Base-by-base conservation (phyloP, 1,140 invertebrate genomes). In the Sitophilus oryzae region DNA sequence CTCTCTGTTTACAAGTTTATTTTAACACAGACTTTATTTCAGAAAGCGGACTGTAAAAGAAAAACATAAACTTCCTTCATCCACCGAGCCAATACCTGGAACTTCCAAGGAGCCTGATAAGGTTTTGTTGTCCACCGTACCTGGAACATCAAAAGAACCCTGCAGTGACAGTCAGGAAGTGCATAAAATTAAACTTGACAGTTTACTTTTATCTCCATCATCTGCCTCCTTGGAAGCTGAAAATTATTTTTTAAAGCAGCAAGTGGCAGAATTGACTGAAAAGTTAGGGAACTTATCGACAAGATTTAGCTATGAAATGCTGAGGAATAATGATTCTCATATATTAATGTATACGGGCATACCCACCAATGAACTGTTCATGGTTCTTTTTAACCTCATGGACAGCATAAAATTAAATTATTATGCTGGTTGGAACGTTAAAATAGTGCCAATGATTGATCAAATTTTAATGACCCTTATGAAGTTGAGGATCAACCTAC, bases 381-480 rank as follows among this genome's bases (percentile, higher is more conserved):
- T 56, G 21, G 42, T 48, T 8, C 21, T 57, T 10, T 57, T 11
- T 46, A 34, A 59, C 18, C 15, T 52, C 30, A 50, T 59, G 40
- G 43, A 42, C 10, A 25, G 45, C 15, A 18, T 56, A 35, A 34
- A 20, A 42, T 37, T 60, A 58, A 49, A 60, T 25, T 62, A 51
- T 60, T 62, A 62, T 60, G 10, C 30, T 20, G 22, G 21, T 16
- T 60, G 61, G 61, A 41, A 60, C 15, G 58, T 60, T 15, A 3
- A 47, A 41, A 51, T 46, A 23, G 46, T 62, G 21, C 10, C 42
- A n/a, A 64, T 58, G 51, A 54, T 52, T 10, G 60, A 62, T 52
- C 60, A 64, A 43, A 18, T 64, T n/a, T 36, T 62, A 5, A 52
- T 62, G 55, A 60, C 56, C 21, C 42, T 64, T 44, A 64, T 62